phyloP scores from a whole-genome alignment of 2,113 vertebrate genomes.

The Girardinichthys multiradiatus region DNA sequence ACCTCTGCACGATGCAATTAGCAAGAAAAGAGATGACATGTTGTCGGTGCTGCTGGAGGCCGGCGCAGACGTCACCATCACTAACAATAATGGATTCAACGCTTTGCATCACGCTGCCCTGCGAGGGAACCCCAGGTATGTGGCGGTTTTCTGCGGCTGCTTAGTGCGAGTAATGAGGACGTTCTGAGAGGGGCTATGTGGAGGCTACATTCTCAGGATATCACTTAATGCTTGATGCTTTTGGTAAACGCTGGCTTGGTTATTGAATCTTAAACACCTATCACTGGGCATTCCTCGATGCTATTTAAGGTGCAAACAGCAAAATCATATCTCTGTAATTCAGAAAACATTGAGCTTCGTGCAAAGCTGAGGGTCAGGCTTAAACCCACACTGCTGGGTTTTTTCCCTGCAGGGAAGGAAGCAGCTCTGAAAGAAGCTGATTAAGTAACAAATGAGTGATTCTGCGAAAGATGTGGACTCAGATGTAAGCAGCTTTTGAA shows the following conservation, averaged over 20 bases:
- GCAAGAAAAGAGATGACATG: conserved; percentile 99
- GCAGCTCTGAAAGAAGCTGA: conserved; percentile 16
- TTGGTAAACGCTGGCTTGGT: neutral
- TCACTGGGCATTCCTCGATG: neutral
- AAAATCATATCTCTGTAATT: neutral
- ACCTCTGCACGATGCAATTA: conserved; percentile 96
- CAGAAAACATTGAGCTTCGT: neutral
- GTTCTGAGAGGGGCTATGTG: conserved; percentile 18
- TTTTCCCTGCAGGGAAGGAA: conserved; percentile 17
- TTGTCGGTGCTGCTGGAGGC: conserved; percentile 95
- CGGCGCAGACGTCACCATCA: conserved; percentile 97
- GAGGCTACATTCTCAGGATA: neutral
- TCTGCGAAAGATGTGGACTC: conserved; percentile 21
- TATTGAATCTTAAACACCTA: neutral
- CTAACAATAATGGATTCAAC: conserved; percentile 99
- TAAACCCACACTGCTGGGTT: conserved; percentile 9
- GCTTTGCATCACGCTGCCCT: conserved; percentile 96
- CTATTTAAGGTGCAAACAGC: neutral
- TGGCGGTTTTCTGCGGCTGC: neutral
- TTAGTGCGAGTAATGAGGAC: neutral
- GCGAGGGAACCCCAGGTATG: conserved; percentile 96
- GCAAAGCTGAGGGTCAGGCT: conserved; percentile 1
- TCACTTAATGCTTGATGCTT: neutral
- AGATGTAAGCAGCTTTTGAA: conserved; percentile 14
- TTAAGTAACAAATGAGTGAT: too few species aligned